A percentile compares a stretch with the other conserved stretches of the same genome.
Conservation (phyloP, 2,797 vertebrate genomes). For the Scyliorhinus canicula region DNA sequence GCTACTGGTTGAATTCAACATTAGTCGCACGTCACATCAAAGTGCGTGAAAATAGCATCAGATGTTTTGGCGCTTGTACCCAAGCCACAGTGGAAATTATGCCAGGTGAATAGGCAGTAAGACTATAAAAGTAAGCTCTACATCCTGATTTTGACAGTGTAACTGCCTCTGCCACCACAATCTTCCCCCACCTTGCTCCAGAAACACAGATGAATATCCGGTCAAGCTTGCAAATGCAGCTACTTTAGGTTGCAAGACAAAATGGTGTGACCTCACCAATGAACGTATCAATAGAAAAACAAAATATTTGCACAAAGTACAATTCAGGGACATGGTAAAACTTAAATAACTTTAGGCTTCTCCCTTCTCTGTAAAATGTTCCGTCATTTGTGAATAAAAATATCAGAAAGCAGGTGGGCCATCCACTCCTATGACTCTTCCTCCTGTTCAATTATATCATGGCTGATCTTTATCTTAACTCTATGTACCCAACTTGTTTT, state of each 20-base stretch:
- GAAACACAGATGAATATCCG: background rate
- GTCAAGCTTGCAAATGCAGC: background rate
- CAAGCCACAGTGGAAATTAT: background rate
- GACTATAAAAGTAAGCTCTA: background rate
- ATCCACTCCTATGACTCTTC: background rate
- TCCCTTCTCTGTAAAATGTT: background rate
- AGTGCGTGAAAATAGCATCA: background rate
- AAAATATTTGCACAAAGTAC: background rate
- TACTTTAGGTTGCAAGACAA: background rate
- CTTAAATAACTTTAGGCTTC: background rate
- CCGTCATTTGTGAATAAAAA: background rate
- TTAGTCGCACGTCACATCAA: background rate
- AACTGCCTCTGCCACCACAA: background rate
- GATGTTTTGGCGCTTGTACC: background rate
- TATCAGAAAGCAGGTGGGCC: background rate
- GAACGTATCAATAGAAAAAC: background rate
- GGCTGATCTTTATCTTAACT: background rate
- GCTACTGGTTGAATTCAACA: background rate
- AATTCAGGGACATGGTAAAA: background rate
- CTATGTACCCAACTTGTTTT: background rate
- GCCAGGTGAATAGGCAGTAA: background rate
- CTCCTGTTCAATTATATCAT: background rate
- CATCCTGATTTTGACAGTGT: background rate
- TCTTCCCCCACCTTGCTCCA: too few species aligned
- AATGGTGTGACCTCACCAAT: background rate